Percentiles rank a stretch among this genome's conserved stretches.
These are phyloP conservation scores for Diarsia dahlii DNA, from an alignment of 2,888 invertebrate genomes.

Conservation along the genomic window DNA sequence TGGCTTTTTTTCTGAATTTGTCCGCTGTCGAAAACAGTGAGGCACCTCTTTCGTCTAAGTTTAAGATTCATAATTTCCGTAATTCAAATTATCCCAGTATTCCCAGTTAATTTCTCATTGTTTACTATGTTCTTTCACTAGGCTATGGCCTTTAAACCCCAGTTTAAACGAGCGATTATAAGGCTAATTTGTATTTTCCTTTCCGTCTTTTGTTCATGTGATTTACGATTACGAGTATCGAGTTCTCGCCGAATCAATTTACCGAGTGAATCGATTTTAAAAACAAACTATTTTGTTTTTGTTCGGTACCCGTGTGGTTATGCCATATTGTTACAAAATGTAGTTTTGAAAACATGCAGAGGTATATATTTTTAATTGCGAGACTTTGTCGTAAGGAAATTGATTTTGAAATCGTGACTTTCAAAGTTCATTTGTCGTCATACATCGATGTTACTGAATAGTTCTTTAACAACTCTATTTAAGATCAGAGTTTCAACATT, in stretches of 20 bases:
- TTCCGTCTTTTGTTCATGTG: slow-evolving; percentile 88
- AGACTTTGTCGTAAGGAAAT: slow-evolving; percentile 23
- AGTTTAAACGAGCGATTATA: slow-evolving; percentile 84
- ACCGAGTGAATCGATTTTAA: slow-evolving; percentile 76
- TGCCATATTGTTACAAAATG: slow-evolving; percentile 70
- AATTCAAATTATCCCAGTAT: background rate
- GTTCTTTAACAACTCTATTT: background rate
- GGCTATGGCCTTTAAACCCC: slow-evolving; percentile 58
- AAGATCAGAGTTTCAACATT: slow-evolving; percentile 19
- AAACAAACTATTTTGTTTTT: slow-evolving; percentile 75
- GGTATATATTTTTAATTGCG: slow-evolving; percentile 61
- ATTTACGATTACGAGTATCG: slow-evolving; percentile 85
- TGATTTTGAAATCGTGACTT: background rate
- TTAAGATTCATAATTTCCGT: background rate
- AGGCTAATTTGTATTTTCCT: slow-evolving; percentile 88
- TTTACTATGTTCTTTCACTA: slow-evolving; percentile 64
- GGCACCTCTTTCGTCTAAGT: background rate
- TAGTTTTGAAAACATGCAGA: slow-evolving; percentile 57
- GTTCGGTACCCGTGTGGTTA: slow-evolving; percentile 55
- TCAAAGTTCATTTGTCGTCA: background rate
- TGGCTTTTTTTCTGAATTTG: background rate
- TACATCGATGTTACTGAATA: background rate
- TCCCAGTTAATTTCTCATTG: slow-evolving; percentile 41
- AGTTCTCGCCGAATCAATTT: slow-evolving; percentile 80
- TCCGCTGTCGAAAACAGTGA: background rate